A percentile compares a stretch with the other conserved stretches of the same genome.
These are phyloP conservation scores for Olivierus martensii DNA, from an alignment of 1,140 invertebrate species.

Conservation along the genomic window DNA sequence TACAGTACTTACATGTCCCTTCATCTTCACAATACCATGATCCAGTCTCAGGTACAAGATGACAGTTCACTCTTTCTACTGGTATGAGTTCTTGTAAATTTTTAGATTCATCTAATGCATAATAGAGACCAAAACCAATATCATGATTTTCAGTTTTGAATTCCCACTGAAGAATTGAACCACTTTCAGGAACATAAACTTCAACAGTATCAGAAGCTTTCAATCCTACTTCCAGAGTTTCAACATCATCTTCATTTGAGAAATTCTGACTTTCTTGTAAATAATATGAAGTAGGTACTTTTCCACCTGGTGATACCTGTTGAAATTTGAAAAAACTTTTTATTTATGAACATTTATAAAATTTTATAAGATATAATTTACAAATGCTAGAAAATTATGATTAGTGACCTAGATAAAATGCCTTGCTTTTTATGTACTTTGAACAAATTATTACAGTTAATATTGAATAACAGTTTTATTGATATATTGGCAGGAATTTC, in stretches of 20 bases:
- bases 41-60: slow-evolving; percentile 61
- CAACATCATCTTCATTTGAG: neutral
- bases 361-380: no score
- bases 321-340: neutral
- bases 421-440: no score
- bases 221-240: neutral
- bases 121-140: slow-evolving; percentile 67
- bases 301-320: neutral
- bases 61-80: slow-evolving; percentile 50
- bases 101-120: slow-evolving; percentile 42
- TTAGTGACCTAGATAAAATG: no score
- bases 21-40: no score
- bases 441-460: no score
- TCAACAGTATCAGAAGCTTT: slow-evolving; percentile 31
- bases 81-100: slow-evolving; percentile 47
- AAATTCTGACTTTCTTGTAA: neutral
- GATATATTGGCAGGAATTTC: no score
- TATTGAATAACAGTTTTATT: no score
- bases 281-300: neutral
- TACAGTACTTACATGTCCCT: no score
- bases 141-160: slow-evolving; percentile 71
- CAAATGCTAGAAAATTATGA: no score
- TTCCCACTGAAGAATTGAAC: slow-evolving; percentile 64
- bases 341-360: no score
- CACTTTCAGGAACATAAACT: slow-evolving; percentile 42